A percentile compares a stretch with the other conserved stretches of the same genome.
Evolutionary conservation across 2,797 vertebrate genomes (phyloP).

Genomic region (Protosalanx chinensis): DNA sequence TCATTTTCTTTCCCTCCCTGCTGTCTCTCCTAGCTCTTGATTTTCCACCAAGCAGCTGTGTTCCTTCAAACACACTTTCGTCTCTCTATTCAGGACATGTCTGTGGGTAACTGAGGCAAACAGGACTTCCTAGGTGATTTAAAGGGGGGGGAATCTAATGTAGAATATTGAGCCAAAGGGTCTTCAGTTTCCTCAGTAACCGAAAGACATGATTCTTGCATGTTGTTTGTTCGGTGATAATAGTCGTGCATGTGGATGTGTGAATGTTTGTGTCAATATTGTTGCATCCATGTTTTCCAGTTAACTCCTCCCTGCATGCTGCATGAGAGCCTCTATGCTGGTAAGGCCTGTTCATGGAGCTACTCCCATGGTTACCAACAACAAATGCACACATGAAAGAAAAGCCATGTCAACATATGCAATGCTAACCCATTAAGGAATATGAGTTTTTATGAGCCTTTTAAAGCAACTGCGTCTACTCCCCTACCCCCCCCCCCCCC

Average conservation of each 20-base stretch:
- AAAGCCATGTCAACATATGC: not conserved
- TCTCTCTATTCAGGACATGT: slow-evolving; percentile 28
- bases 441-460: too few relatives aligned
- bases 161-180: not conserved
- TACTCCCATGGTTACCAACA: slow-evolving; percentile 48
- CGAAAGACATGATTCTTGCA: slow-evolving; percentile 27
- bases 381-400: not conserved
- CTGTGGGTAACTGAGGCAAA: slow-evolving; percentile 54
- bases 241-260: slow-evolving; percentile 48
- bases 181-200: slow-evolving; percentile 30
- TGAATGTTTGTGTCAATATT: slow-evolving; percentile 71
- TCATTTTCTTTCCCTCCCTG: slow-evolving; percentile 10
- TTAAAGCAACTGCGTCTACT: not conserved
- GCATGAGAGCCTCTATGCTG: slow-evolving; percentile 86
- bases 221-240: slow-evolving; percentile 31
- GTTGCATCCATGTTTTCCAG: slow-evolving; percentile 91
- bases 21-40: slow-evolving; percentile 36
- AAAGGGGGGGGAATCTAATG: not conserved
- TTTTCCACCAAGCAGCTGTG: slow-evolving; percentile 28
- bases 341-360: slow-evolving; percentile 82
- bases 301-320: slow-evolving; percentile 95
- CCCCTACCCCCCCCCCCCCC: too few relatives aligned
- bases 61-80: slow-evolving; percentile 18
- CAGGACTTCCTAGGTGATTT: slow-evolving; percentile 4
- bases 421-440: too few relatives aligned